phyloP scores from a whole-genome alignment of 2,797 vertebrate species.

The Meda fulgida region DNA sequence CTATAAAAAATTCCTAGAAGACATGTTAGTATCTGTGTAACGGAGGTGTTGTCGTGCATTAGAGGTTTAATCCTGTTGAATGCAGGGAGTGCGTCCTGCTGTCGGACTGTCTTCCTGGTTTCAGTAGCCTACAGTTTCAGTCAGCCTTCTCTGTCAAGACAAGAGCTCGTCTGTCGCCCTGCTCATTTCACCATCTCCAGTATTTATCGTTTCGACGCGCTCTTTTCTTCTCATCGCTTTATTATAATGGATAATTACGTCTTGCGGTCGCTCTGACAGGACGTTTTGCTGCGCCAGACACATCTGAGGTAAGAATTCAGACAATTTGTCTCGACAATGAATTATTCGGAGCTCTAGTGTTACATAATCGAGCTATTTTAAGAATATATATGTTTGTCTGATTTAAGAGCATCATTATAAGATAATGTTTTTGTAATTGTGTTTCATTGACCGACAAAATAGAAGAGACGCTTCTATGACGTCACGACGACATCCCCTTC shows the following conservation, averaged over 20 bases:
- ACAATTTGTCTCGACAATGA: neutral
- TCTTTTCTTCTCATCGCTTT: neutral
- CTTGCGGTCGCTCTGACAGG: neutral
- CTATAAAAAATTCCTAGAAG: neutral
- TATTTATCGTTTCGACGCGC: too few species aligned
- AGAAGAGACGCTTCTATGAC: neutral
- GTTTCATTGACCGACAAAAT: neutral
- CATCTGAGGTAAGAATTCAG: slow-evolving; percentile 17
- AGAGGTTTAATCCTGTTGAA: neutral
- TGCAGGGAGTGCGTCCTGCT: neutral
- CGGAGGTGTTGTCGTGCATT: neutral
- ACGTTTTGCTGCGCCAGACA: neutral
- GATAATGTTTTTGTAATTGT: neutral
- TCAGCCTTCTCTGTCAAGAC: neutral
- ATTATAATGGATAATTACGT: neutral
- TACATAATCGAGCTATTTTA: neutral
- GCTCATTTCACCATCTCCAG: neutral
- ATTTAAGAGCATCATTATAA: neutral
- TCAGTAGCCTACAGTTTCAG: neutral
- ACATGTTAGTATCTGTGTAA: neutral
- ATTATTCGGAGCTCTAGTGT: neutral
- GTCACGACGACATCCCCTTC: neutral
- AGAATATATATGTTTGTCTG: neutral
- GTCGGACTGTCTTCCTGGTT: slow-evolving; percentile 40
- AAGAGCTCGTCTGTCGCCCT: neutral